phyloP scores from a whole-genome alignment of 2,797 vertebrate genomes.

The Okamejei kenojei region DNA sequence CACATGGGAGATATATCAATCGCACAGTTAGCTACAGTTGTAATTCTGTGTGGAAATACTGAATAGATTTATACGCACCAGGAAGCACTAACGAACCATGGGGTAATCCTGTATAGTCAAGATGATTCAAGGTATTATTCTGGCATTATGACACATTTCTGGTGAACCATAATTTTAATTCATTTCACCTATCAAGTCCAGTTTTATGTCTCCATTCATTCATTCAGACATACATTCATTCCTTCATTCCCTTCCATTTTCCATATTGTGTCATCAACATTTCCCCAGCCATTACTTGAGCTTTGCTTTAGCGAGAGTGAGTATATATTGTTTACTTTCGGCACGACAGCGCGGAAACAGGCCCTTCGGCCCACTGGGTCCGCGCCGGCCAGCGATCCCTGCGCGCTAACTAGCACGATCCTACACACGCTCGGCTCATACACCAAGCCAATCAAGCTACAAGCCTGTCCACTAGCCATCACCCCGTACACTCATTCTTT shows the following conservation, averaged over 20 bases:
- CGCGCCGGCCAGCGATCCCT: no score
- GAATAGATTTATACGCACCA: background rate
- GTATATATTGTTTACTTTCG: no score
- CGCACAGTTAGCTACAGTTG: no score
- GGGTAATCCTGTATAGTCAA: background rate
- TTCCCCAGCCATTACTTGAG: background rate
- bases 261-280: background rate
- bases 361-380: no score
- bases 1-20: background rate
- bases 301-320: background rate
- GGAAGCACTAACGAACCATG: background rate
- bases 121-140: background rate
- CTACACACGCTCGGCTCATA: no score
- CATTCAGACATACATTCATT: no score
- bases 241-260: no score
- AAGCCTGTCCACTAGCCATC: no score
- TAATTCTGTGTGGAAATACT: background rate
- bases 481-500: no score
- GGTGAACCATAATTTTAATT: background rate
- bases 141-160: background rate
- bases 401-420: no score
- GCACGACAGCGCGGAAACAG: no score
- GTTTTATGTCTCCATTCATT: background rate
- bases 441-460: no score
- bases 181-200: background rate